Conservation (phyloP, 2,888 invertebrate genomes). For the Trisateles emortualis region DNA sequence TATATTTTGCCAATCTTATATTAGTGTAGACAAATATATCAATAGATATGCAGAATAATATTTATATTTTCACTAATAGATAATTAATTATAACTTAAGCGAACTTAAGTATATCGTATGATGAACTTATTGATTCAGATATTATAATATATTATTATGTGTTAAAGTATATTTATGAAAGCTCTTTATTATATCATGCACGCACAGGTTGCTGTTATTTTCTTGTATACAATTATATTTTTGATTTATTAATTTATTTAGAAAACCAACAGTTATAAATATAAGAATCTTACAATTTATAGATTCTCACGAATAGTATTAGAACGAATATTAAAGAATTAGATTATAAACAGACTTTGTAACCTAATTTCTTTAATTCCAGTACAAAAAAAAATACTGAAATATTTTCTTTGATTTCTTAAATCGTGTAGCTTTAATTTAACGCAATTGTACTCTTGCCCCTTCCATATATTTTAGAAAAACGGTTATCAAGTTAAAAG, state of each 20-base stretch:
- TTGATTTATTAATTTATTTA: neutral
- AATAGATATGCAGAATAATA: too few species aligned
- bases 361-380: too few species aligned
- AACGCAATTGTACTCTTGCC: conserved; percentile 24
- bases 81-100: neutral
- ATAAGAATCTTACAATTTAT: too few species aligned
- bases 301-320: too few species aligned
- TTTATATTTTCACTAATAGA: neutral
- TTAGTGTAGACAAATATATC: too few species aligned
- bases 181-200: neutral
- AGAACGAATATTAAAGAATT: too few species aligned
- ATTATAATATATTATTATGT: too few species aligned
- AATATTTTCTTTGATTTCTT: neutral
- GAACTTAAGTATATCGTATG: neutral
- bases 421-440: neutral
- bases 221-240: neutral
- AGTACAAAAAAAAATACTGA: too few species aligned
- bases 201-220: neutral
- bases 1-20: too few species aligned
- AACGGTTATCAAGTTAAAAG: conserved; percentile 55
- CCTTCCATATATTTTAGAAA: conserved; percentile 45
- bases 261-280: too few species aligned
- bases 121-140: neutral
- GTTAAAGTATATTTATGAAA: neutral
- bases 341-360: too few species aligned